These are phyloP conservation scores for Linnaemya vulpina DNA, from an alignment of 2,888 invertebrate genomes.

Conservation along the genomic window DNA sequence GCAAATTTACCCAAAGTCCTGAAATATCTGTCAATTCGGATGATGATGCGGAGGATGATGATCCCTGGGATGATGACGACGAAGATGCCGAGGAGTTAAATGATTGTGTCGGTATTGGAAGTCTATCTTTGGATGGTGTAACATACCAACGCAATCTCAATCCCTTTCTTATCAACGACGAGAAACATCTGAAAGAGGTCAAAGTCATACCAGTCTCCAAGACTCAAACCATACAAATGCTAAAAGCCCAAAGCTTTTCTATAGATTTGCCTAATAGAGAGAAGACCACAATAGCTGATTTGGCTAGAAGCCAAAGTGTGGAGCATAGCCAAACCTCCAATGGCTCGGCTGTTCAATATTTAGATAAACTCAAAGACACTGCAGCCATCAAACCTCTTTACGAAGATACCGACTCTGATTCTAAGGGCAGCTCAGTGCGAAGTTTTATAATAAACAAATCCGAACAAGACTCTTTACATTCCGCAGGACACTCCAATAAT, in stretches of 20 bases:
- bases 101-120: slow-evolving; percentile 70
- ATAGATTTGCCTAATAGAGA: slow-evolving; percentile 74
- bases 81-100: slow-evolving; percentile 80
- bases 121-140: slow-evolving; percentile 64
- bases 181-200: slow-evolving; percentile 81
- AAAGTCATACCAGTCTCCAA: slow-evolving; percentile 82
- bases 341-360: slow-evolving; percentile 74
- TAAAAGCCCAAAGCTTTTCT: slow-evolving; percentile 76
- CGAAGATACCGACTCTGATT: slow-evolving; percentile 82
- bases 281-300: slow-evolving; percentile 68
- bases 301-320: slow-evolving; percentile 75
- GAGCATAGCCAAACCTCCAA: slow-evolving; percentile 66
- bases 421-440: slow-evolving; percentile 81
- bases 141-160: slow-evolving; percentile 75
- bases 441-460: slow-evolving; percentile 81
- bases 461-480: slow-evolving; percentile 83
- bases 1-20: slow-evolving; percentile 77
- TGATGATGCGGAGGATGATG: slow-evolving; percentile 77
- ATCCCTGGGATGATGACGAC: slow-evolving; percentile 76
- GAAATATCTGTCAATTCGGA: slow-evolving; percentile 79
- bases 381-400: slow-evolving; percentile 78
- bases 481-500: slow-evolving; percentile 78
- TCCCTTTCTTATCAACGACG: slow-evolving; percentile 80
- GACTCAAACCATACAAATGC: slow-evolving; percentile 78
- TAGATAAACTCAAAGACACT: slow-evolving; percentile 79